Conservation (phyloP, 2,797 vertebrate genomes). For the Melanotaenia trifasciata region DNA sequence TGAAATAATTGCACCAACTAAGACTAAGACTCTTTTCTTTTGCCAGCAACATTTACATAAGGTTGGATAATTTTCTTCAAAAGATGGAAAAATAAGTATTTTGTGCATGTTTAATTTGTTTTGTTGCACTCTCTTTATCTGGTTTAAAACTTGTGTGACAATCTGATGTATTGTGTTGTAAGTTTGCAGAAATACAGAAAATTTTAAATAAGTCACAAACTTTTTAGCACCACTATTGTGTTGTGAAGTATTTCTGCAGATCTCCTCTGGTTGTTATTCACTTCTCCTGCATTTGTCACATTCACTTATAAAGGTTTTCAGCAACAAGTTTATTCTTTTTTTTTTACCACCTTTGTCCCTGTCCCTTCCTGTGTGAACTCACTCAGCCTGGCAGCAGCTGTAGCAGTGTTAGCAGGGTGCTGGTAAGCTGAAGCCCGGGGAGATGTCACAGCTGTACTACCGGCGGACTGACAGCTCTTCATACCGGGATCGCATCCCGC, state of each 20-base stretch:
- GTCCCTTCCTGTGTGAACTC: conserved; percentile 49
- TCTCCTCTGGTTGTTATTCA: neutral
- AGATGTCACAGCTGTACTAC: conserved; percentile 98
- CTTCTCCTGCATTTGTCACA: neutral
- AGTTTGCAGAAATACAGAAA: no score
- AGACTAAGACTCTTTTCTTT: no score
- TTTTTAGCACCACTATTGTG: neutral
- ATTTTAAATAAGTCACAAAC: no score
- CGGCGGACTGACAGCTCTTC: conserved; percentile 91
- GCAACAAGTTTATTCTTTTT: conserved; percentile 9
- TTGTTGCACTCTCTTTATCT: no score
- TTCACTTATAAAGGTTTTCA: conserved; percentile 6
- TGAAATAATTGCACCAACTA: no score
- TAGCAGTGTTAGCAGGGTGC: conserved; percentile 55
- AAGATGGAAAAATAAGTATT: no score
- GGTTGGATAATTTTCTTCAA: no score
- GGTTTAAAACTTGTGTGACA: no score
- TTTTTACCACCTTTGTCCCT: conserved; percentile 24
- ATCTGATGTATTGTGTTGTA: no score
- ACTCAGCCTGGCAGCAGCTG: conserved; percentile 61
- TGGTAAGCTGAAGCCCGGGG: conserved; percentile 64
- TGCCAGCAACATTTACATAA: no score
- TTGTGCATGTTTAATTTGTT: no score
- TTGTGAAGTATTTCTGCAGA: neutral
- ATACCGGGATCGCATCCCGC: conserved; percentile 95